Base-by-base conservation (phyloP, 2,888 invertebrate genomes). In the Cheilosia impressa region DNA sequence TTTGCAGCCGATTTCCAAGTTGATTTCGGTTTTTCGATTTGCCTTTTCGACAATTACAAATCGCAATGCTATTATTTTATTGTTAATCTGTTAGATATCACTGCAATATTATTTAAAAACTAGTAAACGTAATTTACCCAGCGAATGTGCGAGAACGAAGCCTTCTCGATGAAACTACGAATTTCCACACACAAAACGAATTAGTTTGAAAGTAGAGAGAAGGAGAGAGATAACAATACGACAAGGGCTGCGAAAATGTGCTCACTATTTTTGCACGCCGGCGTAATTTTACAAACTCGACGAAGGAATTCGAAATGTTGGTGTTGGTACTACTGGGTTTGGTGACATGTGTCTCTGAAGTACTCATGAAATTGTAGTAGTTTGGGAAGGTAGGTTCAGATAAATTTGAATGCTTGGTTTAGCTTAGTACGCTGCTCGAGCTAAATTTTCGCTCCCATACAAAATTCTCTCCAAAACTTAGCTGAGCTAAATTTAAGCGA, bases 141-240 rank as follows among this genome's bases (percentile, higher is more conserved):
- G 43, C 55, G 55, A 76, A 43, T 50, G 50, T 71, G 60, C 75
- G 71, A 79, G 75, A 75, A 84, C 60, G 71, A 84, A 69, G 75
- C 69, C 73, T 75, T 80, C 84, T 66, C 84, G 65, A 65, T 65
- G 76, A 66, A 84, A 80, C 80, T 84, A 84, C 65, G n/a, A 80
- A 80, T 84, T 84, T 80, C 84, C 69, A 79, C 69, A 71, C 63
- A 83, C 78, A 83, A 75, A 76, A 75, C 69, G 58, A 75, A 65
- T 78, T 68, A n/a, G 50, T 22, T 66, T 71, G 66, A 55, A 27
- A 60, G 63, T 24, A 27, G 41, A 43, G 75, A 57, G 31, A 41
- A 34, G 2, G 50, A 84, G 60, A 19, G 84, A 66, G 84, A 84
- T 41, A 27, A 34, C 24, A 45, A 65, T 53, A 84, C 0, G 24